These are phyloP conservation scores for Podarcis raffonei DNA, from an alignment of 2,113 vertebrate genomes.

Conservation along the genomic window DNA sequence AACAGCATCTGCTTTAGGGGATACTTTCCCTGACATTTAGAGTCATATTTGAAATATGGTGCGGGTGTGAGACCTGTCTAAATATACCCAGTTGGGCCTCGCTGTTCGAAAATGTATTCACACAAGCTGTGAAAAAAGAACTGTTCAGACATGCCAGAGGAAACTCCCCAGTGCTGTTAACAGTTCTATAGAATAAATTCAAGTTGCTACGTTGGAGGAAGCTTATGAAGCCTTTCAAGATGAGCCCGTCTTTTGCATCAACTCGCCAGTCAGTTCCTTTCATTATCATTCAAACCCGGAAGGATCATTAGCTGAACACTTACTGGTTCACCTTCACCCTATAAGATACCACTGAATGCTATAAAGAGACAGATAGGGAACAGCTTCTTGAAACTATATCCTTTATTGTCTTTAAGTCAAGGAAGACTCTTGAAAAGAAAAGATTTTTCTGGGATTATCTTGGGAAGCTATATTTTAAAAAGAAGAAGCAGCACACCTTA, in stretches of 20 bases:
- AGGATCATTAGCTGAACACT: slow-evolving; percentile 47
- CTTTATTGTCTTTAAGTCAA: slow-evolving; percentile 61
- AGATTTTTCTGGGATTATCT: slow-evolving; percentile 26
- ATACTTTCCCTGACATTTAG: background rate
- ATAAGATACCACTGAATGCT: slow-evolving; percentile 47
- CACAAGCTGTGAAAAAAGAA: slow-evolving; percentile 10
- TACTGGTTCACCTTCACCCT: slow-evolving; percentile 48
- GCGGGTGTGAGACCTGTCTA: background rate
- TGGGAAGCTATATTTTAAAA: slow-evolving; percentile 21
- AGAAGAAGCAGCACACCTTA: background rate
- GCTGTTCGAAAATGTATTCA: slow-evolving; percentile 19
- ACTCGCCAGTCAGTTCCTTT: slow-evolving; percentile 52
- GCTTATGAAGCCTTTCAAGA: slow-evolving; percentile 44
- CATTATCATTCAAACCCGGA: slow-evolving; percentile 54
- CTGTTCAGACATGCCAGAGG: slow-evolving; percentile 28
- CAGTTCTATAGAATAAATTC: slow-evolving; percentile 43
- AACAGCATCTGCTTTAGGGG: too few relatives aligned
- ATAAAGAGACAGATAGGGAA: slow-evolving; percentile 40
- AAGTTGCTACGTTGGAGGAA: slow-evolving; percentile 49
- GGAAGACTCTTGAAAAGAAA: slow-evolving; percentile 38
- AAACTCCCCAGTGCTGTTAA: background rate
- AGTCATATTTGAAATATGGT: background rate
- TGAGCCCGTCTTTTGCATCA: slow-evolving; percentile 30
- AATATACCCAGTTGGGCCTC: background rate
- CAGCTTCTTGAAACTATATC: slow-evolving; percentile 30